These are phyloP conservation scores for Paramormyrops kingsleyae DNA, from an alignment of 2,113 vertebrate species.

Conservation along the genomic window DNA sequence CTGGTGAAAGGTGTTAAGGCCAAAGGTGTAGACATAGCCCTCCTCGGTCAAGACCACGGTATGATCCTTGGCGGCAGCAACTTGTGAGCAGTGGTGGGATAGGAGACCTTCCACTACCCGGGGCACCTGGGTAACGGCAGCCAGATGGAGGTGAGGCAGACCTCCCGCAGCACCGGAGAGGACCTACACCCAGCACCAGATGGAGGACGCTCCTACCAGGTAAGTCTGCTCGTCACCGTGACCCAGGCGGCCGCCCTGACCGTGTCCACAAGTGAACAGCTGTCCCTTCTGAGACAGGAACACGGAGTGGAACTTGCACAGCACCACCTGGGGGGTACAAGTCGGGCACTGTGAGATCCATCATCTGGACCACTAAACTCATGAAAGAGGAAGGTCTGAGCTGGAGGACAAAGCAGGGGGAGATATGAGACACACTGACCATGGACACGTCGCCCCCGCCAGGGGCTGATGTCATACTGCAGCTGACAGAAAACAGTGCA, in stretches of 20 bases:
- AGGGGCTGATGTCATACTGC: not conserved
- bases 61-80: slow-evolving; percentile 92
- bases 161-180: too few species aligned
- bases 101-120: slow-evolving; percentile 81
- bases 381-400: not conserved
- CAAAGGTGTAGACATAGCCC: slow-evolving; percentile 87
- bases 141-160: not conserved
- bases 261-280: slow-evolving; percentile 93
- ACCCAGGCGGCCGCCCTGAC: slow-evolving; percentile 92
- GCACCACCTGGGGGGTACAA: slow-evolving; percentile 70
- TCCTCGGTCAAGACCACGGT: slow-evolving; percentile 90
- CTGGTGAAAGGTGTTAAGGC: slow-evolving; percentile 89
- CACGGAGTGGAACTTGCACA: slow-evolving; percentile 95
- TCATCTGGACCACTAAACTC: not conserved
- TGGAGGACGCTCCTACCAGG: slow-evolving; percentile 63
- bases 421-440: not conserved
- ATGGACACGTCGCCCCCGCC: not conserved
- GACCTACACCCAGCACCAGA: not conserved
- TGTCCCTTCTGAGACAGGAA: slow-evolving; percentile 96
- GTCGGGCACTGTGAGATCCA: not conserved
- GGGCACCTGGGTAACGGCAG: slow-evolving; percentile 65
- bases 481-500: not conserved
- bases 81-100: slow-evolving; percentile 78
- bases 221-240: slow-evolving; percentile 96
- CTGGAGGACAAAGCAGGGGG: not conserved